Conservation (phyloP, 2,797 vertebrate species). For the Coregonus ussuriensis region DNA sequence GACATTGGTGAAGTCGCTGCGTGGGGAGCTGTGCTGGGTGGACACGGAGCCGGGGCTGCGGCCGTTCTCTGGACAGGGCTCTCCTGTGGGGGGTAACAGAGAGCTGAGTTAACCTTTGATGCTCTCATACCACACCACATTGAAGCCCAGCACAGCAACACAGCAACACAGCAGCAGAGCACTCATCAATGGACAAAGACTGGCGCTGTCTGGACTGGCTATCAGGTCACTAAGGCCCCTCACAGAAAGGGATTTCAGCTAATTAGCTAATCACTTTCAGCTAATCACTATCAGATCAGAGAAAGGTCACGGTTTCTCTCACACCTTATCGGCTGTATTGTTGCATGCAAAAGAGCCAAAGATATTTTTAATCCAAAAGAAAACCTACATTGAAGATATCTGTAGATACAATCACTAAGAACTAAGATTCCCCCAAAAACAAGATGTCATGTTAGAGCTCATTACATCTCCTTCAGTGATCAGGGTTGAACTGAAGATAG, state of each 20-base stretch:
- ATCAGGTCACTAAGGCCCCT: background rate
- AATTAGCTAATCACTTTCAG: background rate
- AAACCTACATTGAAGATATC: slow-evolving; percentile 1
- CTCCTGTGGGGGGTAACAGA: slow-evolving; percentile 76
- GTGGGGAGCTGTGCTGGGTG: slow-evolving; percentile 96
- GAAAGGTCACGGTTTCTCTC: background rate
- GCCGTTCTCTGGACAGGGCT: slow-evolving; percentile 91
- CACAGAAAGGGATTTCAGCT: background rate
- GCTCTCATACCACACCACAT: background rate
- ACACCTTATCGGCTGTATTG: background rate
- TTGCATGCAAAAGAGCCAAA: background rate
- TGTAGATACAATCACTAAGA: slow-evolving; percentile 11
- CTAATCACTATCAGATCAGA: background rate
- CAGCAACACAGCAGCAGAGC: background rate
- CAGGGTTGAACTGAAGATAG: slow-evolving; percentile 21
- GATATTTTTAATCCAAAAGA: background rate
- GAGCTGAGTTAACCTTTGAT: slow-evolving; percentile 6
- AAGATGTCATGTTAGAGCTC: background rate
- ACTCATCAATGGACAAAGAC: background rate
- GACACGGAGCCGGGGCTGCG: slow-evolving; percentile 92
- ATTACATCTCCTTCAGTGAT: slow-evolving; percentile 10
- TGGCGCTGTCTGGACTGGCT: slow-evolving; percentile 3
- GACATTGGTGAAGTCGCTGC: slow-evolving; percentile 86
- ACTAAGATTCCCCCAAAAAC: slow-evolving; percentile 23
- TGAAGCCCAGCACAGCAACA: too few species aligned